These are phyloP conservation scores for Eunapius fragilis DNA, from an alignment of 37 sponge, comb jelly and placozoan species.

Conservation along the genomic window DNA sequence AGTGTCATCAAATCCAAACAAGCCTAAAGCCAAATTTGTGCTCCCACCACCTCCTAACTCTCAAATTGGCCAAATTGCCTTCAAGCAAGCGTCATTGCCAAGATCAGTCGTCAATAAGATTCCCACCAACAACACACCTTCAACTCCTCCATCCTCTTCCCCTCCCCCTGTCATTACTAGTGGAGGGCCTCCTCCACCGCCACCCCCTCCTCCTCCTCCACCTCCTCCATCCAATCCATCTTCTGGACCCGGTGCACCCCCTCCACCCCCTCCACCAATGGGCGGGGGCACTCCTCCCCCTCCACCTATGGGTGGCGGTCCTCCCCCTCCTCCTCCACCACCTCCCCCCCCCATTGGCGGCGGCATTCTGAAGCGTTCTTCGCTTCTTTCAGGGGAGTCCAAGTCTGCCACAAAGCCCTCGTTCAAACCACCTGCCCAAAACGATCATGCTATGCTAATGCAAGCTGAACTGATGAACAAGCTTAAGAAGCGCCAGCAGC, in stretches of 20 bases:
- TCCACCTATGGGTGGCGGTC: conserved; percentile 1
- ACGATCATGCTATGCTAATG: conserved; percentile 9
- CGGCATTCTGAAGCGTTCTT: conserved; percentile 44
- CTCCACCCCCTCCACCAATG: not conserved
- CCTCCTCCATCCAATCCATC: not conserved
- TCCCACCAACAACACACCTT: not conserved
- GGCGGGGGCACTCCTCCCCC: conserved; percentile 13
- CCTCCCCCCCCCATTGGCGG: conserved; percentile 35
- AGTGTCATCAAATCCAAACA: not conserved
- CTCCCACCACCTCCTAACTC: not conserved
- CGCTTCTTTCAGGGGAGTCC: conserved; percentile 38
- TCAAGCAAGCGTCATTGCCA: not conserved
- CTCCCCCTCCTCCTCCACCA: conserved; percentile 31
- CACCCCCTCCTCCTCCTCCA: conserved; percentile 6
- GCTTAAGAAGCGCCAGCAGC: conserved; percentile 22
- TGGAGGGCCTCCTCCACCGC: conserved; percentile 4
- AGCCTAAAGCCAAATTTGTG: not conserved
- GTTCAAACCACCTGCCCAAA: conserved; percentile 4
- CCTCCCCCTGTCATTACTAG: not conserved
- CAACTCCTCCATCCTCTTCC: not conserved
- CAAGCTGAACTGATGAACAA: conserved; percentile 43
- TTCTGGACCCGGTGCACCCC: no score
- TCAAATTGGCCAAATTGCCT: not conserved
- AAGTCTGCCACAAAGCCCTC: conserved; percentile 15
- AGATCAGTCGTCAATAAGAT: not conserved